These are phyloP conservation scores for Phoenicopterus ruber DNA, from an alignment of 2,113 vertebrate genomes.

Conservation along the genomic window DNA sequence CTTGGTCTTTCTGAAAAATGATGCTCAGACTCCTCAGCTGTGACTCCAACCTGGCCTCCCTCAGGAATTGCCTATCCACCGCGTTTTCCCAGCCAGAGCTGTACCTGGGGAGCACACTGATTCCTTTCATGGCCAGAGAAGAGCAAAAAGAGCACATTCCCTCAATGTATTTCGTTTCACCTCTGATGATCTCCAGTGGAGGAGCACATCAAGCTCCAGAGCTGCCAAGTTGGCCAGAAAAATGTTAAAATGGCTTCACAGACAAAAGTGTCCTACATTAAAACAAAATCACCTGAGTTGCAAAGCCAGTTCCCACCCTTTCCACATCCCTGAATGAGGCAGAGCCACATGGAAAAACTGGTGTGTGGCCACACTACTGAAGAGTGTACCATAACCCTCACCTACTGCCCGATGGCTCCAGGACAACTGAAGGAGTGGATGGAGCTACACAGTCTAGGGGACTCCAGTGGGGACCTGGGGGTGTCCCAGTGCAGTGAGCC, in stretches of 20 bases:
- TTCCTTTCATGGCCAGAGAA: not conserved
- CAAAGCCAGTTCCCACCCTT: not conserved
- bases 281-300: not conserved
- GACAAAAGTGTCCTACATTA: not conserved
- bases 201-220: not conserved
- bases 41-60: not conserved
- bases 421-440: not conserved
- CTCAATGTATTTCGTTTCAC: not conserved
- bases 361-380: not conserved
- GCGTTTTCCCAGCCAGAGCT: not conserved
- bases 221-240: not conserved
- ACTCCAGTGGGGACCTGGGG: accelerated
- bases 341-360: not conserved
- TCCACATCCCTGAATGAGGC: not conserved
- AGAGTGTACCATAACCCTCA: not conserved
- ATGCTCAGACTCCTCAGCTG: not conserved
- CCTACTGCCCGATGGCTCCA: accelerated
- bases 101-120: not conserved
- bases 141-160: not conserved
- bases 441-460: not conserved
- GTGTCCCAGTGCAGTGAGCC: not conserved
- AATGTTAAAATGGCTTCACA: not conserved
- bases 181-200: not conserved
- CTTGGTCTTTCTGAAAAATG: not conserved
- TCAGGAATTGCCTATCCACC: not conserved